A percentile compares a stretch with the other conserved stretches of the same genome.
phyloP scores from a whole-genome alignment of 2,113 vertebrate genomes.

The Furnarius figulus region DNA sequence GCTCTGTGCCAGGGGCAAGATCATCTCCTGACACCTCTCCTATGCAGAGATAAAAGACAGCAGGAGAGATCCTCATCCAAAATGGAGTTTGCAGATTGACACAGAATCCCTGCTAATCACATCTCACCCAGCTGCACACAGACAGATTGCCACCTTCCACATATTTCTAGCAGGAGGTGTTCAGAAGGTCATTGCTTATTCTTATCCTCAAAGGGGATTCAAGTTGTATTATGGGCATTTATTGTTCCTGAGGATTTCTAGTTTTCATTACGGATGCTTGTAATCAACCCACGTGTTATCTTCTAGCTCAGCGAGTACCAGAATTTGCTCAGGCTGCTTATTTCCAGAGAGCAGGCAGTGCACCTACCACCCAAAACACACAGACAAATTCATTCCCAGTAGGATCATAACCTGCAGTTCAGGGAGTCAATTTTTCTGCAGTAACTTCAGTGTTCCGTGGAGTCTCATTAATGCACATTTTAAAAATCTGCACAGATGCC shows the following conservation, averaged over 20 bases:
- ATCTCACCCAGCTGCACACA: neutral
- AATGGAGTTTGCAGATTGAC: neutral
- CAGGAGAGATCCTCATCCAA: neutral
- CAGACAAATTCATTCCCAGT: neutral
- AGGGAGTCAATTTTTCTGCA: neutral
- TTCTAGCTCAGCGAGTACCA: neutral
- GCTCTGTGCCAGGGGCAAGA: neutral
- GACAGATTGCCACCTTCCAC: neutral
- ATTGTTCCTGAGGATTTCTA: neutral
- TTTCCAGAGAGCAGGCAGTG: neutral
- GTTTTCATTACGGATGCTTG: neutral
- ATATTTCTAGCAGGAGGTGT: neutral
- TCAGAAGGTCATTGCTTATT: neutral
- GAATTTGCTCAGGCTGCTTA: neutral
- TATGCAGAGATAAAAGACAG: neutral
- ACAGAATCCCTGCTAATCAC: neutral
- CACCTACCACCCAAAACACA: neutral
- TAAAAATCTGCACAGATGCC: neutral
- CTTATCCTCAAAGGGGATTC: neutral
- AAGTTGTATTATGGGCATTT: neutral
- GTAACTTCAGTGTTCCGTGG: neutral
- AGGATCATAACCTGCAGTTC: neutral
- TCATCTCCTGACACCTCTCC: neutral
- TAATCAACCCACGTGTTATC: neutral
- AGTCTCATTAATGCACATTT: slow-evolving; percentile 31